These are phyloP conservation scores for Aldrovandia affinis DNA, from an alignment of 2,797 vertebrate species.

Conservation along the genomic window DNA sequence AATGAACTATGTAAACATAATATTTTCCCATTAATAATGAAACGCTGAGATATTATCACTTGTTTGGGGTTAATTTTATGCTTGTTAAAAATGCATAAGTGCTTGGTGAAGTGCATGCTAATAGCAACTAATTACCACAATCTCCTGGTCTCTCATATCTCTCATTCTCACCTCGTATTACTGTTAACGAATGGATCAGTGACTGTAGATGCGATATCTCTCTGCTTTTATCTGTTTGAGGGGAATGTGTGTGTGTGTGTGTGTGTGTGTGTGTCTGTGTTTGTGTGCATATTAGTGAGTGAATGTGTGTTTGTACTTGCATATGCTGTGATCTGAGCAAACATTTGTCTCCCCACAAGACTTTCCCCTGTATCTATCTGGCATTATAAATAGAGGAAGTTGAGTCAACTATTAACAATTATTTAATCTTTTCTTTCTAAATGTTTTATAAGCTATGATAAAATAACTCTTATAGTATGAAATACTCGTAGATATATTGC, in stretches of 20 bases:
- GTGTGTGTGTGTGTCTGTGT: neutral
- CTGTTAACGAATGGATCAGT: slow-evolving; percentile 30
- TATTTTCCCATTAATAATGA: slow-evolving; percentile 54
- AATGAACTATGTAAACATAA: slow-evolving; percentile 47
- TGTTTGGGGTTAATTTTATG: slow-evolving; percentile 54
- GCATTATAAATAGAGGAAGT: neutral
- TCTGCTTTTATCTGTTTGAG: slow-evolving; percentile 2
- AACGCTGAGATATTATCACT: slow-evolving; percentile 47
- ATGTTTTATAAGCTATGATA: slow-evolving; percentile 69
- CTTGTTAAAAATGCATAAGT: slow-evolving; percentile 59
- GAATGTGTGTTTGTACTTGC: neutral
- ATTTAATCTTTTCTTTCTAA: slow-evolving; percentile 37
- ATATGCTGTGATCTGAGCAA: neutral
- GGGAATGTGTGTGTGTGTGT: neutral
- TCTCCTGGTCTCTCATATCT: slow-evolving; percentile 41
- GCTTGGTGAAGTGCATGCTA: slow-evolving; percentile 44
- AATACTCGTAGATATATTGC: slow-evolving; percentile 61
- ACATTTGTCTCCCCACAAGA: slow-evolving; percentile 6
- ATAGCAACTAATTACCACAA: slow-evolving; percentile 47
- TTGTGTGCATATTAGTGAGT: neutral
- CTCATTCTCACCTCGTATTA: slow-evolving; percentile 37
- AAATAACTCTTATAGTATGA: slow-evolving; percentile 63
- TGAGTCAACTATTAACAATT: neutral
- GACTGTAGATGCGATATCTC: slow-evolving; percentile 12
- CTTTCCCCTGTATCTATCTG: neutral